Evolutionary conservation across 2,113 vertebrate genomes (phyloP), one percentile per base, ranked within the genome.

Genomic region (Pygathrix nemaeus): DNA sequence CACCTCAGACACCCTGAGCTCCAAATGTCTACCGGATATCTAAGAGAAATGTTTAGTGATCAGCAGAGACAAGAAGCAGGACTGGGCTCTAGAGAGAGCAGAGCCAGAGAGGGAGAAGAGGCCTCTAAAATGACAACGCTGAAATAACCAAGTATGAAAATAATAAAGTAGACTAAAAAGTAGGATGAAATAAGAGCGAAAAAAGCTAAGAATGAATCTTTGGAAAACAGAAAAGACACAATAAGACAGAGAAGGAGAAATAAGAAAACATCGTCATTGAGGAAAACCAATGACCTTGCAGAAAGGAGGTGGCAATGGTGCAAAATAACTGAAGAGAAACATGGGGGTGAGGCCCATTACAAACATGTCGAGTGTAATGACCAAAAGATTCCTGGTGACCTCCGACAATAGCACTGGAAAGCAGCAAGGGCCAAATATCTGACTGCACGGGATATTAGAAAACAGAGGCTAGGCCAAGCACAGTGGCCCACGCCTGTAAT

Each of bases 141-240:
- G 23, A 83, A 79, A 45, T 79, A 48, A 82, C 93, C 55, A 93
- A 32, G 20, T 75, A 68, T 35, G 66, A 68, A 68, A 68, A 68
- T n/a, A 68, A 35, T 20, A 3, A 43, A 25, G 10, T 11, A 38
- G 64, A 43, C 50, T n/a, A 48, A 6, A 61, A 38, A 23, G 35
- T 9, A 40, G 57, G 50, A 27, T 59, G 38, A 89, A 96, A 70
- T 57, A 81, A 55, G 30, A 32, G 3, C 17, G 35, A 12, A 5
- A 5, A 70, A 68, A 72, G 43, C 59, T 35, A 85, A 94, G 30
- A 84, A 89, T 45, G 14, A 94, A 93, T 48, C 32, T 70, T 70
- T 86, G 27, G 78, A 68, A 93, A 87, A 95, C 27, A 45, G 32
- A 87, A 97, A 45, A 92, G 72, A 88, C 43, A 66, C 17, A 96